These are phyloP conservation scores for Eilema griseolum DNA, from an alignment of 2,888 invertebrate species.

Conservation along the genomic window DNA sequence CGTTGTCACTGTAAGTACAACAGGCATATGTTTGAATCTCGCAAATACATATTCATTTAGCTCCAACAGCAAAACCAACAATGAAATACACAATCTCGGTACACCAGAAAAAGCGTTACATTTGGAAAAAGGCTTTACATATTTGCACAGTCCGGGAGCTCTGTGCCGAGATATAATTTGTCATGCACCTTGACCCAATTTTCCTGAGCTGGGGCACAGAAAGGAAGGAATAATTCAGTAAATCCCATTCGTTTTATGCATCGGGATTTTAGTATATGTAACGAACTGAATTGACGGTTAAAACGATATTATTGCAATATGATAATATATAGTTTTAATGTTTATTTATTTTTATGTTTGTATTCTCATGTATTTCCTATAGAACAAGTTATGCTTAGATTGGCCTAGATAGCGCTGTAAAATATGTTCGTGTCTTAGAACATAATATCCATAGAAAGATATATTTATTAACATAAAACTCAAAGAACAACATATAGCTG, in stretches of 20 bases:
- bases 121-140: slow-evolving; percentile 69
- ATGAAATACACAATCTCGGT: slow-evolving; percentile 49
- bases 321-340: no score
- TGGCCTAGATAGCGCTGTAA: no score
- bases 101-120: slow-evolving; percentile 61
- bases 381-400: no score
- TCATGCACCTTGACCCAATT: slow-evolving; percentile 74
- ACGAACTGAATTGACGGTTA: slow-evolving; percentile 43
- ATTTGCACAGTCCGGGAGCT: slow-evolving; percentile 66
- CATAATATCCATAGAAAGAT: no score
- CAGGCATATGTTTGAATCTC: slow-evolving; percentile 28
- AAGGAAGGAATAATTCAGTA: slow-evolving; percentile 60
- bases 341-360: no score
- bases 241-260: slow-evolving; percentile 53
- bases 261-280: slow-evolving; percentile 54
- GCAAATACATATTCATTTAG: slow-evolving; percentile 42
- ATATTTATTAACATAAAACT: no score
- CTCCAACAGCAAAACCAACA: slow-evolving; percentile 41
- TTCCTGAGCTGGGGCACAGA: slow-evolving; percentile 45
- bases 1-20: slow-evolving; percentile 1
- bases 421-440: no score
- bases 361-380: no score
- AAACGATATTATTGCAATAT: slow-evolving; percentile 38
- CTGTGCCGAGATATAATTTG: slow-evolving; percentile 68
- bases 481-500: no score